Conservation (phyloP, 92 coral and sea anemone species). For the Metridium senile region DNA sequence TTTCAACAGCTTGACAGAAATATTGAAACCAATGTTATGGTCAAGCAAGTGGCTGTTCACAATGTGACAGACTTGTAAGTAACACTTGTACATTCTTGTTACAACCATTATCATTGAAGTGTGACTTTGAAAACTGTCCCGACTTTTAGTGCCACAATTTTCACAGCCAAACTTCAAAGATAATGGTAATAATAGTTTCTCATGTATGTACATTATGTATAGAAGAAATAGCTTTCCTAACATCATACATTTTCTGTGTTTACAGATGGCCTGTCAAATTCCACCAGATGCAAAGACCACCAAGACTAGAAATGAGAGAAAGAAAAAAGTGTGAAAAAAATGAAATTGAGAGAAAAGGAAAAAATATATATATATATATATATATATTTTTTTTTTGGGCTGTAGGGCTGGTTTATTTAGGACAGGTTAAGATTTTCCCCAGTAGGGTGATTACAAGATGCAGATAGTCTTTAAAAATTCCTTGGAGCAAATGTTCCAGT, state of each 20-base stretch:
- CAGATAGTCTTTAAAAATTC: not conserved
- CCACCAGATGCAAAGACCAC: not conserved
- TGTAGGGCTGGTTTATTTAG: not conserved
- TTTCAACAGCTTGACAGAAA: conserved; percentile 2
- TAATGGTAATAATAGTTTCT: not conserved
- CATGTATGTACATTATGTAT: not conserved
- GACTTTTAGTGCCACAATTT: not conserved
- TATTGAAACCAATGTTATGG: not conserved
- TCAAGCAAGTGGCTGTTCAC: not conserved
- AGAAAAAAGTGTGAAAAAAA: not conserved
- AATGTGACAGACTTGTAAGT: not conserved
- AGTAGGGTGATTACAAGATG: not conserved
- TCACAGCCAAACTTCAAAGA: not conserved
- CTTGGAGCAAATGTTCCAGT: not conserved
- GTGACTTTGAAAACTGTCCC: not conserved
- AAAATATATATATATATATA: not conserved
- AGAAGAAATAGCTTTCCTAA: not conserved
- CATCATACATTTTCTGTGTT: not conserved
- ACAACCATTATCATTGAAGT: too few relatives aligned
- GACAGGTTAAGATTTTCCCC: not conserved
- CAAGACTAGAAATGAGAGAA: conserved; percentile 6
- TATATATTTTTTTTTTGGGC: not conserved
- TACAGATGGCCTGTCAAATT: not conserved
- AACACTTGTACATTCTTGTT: not conserved
- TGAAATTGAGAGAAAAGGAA: conserved; percentile 3